Conservation (phyloP, 92 coral and sea anemone genomes). For the Epizoanthus ramosus region DNA sequence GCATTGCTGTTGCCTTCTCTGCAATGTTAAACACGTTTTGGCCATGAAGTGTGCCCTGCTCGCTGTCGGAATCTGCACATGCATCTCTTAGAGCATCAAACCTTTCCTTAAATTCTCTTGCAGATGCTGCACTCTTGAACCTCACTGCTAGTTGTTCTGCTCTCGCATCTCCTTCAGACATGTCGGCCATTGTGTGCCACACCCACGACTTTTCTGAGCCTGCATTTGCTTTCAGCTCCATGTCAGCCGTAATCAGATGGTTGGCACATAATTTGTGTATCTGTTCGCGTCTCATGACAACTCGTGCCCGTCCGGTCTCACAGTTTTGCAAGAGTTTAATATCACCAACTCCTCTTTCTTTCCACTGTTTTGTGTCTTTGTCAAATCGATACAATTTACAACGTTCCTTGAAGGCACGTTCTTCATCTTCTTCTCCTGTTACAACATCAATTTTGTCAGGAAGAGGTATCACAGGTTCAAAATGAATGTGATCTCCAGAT, state of each 20-base stretch:
- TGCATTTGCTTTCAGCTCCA: slow-evolving; percentile 79
- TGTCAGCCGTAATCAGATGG: slow-evolving; percentile 86
- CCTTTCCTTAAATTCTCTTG: slow-evolving; percentile 80
- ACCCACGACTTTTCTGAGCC: slow-evolving; percentile 89
- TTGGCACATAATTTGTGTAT: slow-evolving; percentile 92
- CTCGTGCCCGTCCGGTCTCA: slow-evolving; percentile 70
- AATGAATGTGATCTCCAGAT: slow-evolving; percentile 57
- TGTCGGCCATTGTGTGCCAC: slow-evolving; percentile 89
- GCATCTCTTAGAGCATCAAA: slow-evolving; percentile 58
- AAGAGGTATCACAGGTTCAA: slow-evolving; percentile 88
- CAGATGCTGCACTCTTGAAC: slow-evolving; percentile 71
- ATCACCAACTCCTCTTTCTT: slow-evolving; percentile 95
- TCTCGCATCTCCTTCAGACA: slow-evolving; percentile 82
- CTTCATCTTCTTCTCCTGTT: slow-evolving; percentile 95
- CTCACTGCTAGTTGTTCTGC: slow-evolving; percentile 87
- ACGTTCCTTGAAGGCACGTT: slow-evolving; percentile 75
- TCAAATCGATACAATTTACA: slow-evolving; percentile 86
- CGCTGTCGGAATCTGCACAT: background rate
- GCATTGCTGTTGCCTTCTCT: background rate
- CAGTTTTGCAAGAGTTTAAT: slow-evolving; percentile 77
- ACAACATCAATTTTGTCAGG: slow-evolving; percentile 75
- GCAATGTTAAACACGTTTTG: background rate
- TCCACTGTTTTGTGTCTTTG: slow-evolving; percentile 78
- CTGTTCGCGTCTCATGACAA: slow-evolving; percentile 91
- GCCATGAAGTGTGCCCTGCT: background rate